Conservation (phyloP, 2,113 vertebrate genomes). For the Pseudopipra pipra region DNA sequence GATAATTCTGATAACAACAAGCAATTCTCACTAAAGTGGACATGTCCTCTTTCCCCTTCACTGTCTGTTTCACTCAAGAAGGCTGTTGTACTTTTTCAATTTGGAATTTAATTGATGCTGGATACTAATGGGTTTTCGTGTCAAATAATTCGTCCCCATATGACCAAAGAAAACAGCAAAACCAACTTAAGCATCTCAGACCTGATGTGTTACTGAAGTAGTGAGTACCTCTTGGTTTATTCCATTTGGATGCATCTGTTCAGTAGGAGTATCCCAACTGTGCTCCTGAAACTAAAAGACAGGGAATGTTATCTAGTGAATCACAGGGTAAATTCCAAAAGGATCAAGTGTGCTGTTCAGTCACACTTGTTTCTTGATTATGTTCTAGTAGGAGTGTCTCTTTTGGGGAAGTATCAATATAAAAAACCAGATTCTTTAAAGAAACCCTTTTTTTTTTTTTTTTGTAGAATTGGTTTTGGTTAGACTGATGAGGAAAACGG, state of each 20-base stretch:
- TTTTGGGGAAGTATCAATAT: background rate
- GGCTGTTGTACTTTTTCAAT: background rate
- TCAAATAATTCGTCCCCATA: background rate
- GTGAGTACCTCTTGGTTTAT: background rate
- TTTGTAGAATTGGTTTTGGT: background rate
- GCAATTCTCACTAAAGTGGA: background rate
- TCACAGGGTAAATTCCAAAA: background rate
- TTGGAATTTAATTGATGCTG: background rate
- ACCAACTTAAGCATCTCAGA: background rate
- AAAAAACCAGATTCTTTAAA: background rate
- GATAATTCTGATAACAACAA: background rate
- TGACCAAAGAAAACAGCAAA: constrained; percentile 1
- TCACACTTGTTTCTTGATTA: background rate
- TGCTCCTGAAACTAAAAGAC: background rate
- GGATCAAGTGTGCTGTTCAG: background rate
- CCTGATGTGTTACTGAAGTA: background rate
- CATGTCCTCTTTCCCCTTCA: background rate
- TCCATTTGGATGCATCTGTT: background rate
- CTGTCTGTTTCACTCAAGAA: background rate
- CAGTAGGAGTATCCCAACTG: background rate
- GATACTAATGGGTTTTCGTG: background rate
- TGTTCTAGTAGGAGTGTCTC: background rate
- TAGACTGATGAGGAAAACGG: background rate
- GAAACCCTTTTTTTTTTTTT: background rate
- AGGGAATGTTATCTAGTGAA: background rate